phyloP scores from a whole-genome alignment of 2,888 invertebrate species.

The Girardia tigrina region DNA sequence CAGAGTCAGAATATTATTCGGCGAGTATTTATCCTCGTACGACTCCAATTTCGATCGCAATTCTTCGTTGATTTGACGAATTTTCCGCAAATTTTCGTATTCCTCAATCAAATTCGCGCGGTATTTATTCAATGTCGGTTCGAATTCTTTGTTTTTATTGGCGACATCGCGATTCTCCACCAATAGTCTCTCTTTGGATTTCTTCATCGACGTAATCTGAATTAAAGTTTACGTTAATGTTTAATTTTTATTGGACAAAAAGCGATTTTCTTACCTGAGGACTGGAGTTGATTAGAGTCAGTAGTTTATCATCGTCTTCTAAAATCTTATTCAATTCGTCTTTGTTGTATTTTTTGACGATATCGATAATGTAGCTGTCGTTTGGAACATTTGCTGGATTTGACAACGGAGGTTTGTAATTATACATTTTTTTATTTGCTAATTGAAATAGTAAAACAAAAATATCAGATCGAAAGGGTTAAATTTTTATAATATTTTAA shows the following conservation, averaged over 20 bases:
- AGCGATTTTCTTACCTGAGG: not conserved
- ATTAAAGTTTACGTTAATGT: not conserved
- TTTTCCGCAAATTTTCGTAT: not conserved
- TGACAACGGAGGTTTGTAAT: not conserved
- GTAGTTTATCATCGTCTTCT: not conserved
- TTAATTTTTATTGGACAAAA: too few relatives aligned
- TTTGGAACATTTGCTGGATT: not conserved
- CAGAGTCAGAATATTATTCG: not conserved
- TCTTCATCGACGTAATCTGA: not conserved
- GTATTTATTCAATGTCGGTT: not conserved
- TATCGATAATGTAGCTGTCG: not conserved
- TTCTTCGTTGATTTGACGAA: not conserved
- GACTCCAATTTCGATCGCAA: not conserved
- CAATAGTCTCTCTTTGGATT: not conserved
- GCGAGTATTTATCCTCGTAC: not conserved
- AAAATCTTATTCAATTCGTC: not conserved
- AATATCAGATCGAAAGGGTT: too few relatives aligned
- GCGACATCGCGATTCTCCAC: not conserved
- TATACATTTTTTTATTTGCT: too few relatives aligned
- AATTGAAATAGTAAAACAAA: too few relatives aligned
- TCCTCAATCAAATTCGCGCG: not conserved
- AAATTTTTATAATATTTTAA: too few relatives aligned
- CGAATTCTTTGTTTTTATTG: not conserved
- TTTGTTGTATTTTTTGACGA: not conserved
- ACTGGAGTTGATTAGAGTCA: not conserved